Percentiles rank a stretch among this genome's conserved stretches.
phyloP scores from a whole-genome alignment of 2,888 invertebrate species.

The Catotricha subobsoleta region DNA sequence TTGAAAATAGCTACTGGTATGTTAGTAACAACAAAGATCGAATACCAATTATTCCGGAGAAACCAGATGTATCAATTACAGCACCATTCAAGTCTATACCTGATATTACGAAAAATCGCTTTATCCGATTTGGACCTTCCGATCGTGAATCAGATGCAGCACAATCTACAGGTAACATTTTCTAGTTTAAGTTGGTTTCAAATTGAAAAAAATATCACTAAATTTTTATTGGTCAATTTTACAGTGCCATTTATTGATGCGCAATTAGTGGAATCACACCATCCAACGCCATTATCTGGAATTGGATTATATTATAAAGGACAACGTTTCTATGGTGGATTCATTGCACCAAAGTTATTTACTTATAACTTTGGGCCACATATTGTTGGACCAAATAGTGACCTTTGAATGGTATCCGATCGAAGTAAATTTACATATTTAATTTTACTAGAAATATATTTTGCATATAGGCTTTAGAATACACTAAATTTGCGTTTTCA shows the following conservation, averaged over 20 bases:
- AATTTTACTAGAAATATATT: too few relatives aligned
- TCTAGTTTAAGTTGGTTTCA: too few relatives aligned
- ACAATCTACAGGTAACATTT: constrained; percentile 1
- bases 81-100: constrained; percentile 17
- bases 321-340: constrained; percentile 32
- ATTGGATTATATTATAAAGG: constrained; percentile 36
- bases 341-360: constrained; percentile 29
- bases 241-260: constrained; percentile 37
- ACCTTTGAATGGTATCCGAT: too few relatives aligned
- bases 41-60: constrained; percentile 19
- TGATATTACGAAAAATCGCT: constrained; percentile 28
- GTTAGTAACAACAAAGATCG: constrained; percentile 14
- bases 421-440: too few relatives aligned
- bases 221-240: too few relatives aligned
- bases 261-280: constrained; percentile 30
- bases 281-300: constrained; percentile 32
- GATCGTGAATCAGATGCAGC: constrained; percentile 32
- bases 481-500: too few relatives aligned
- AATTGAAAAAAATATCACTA: too few relatives aligned
- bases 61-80: constrained; percentile 26
- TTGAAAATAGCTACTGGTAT: not conserved
- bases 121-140: constrained; percentile 32
- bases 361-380: constrained; percentile 1
- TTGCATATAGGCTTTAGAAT: too few relatives aligned
- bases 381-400: not conserved